Conservation (phyloP, 2,888 invertebrate species). For the Rhagium mordax region DNA sequence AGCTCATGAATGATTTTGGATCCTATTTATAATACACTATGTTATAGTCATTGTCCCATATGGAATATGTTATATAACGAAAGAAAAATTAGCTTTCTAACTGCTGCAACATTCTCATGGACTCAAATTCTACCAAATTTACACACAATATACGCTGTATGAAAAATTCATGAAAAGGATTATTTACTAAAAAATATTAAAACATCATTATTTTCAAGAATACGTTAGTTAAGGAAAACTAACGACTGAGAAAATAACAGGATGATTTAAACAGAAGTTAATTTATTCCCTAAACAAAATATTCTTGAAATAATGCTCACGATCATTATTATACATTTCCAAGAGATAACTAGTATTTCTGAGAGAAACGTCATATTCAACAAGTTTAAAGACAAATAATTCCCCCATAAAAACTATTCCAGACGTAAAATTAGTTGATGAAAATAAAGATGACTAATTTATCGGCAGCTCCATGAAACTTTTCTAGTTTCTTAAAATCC, state of each 20-base stretch:
- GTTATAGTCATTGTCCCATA: slow-evolving; percentile 36
- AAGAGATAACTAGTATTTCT: slow-evolving; percentile 26
- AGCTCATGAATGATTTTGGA: slow-evolving; percentile 62
- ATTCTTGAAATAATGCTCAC: not conserved
- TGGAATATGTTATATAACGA: slow-evolving; percentile 11
- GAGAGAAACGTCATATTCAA: slow-evolving; percentile 10
- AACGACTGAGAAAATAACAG: too few species aligned
- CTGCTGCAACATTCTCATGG: slow-evolving; percentile 14
- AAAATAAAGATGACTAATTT: not conserved
- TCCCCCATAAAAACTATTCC: not conserved
- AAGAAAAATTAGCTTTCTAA: slow-evolving; percentile 12
- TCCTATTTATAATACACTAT: slow-evolving; percentile 56
- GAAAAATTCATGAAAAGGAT: not conserved
- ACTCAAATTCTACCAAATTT: slow-evolving; percentile 16
- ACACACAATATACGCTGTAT: slow-evolving; percentile 15
- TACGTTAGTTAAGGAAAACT: too few species aligned
- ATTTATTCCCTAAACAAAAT: too few species aligned
- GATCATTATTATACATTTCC: not conserved
- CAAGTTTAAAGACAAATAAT: not conserved
- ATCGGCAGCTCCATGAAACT: not conserved
- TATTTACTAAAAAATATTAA: not conserved
- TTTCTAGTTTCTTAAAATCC: not conserved
- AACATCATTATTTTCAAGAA: not conserved
- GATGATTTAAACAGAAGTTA: too few species aligned
- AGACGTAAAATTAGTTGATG: not conserved